These are phyloP conservation scores for Panzeria rudis DNA, from an alignment of 2,888 invertebrate genomes.

Conservation along the genomic window DNA sequence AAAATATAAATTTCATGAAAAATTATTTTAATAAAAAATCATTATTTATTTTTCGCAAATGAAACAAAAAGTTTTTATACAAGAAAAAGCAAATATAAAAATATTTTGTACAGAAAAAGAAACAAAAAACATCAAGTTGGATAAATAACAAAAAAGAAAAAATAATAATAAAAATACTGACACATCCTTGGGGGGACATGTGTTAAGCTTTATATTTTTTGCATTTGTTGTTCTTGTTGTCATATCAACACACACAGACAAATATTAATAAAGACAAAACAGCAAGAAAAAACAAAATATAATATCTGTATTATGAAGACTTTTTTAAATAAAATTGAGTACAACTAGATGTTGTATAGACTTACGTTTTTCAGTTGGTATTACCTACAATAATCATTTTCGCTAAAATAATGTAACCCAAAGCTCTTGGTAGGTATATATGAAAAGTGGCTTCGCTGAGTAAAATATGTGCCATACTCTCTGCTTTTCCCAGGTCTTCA, in stretches of 20 bases:
- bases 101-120: not conserved
- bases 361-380: no score
- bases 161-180: constrained; percentile 38
- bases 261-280: constrained; percentile 29
- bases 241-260: constrained; percentile 39
- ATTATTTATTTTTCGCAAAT: constrained; percentile 6
- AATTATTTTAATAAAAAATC: not conserved
- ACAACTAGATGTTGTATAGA: not conserved
- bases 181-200: constrained; percentile 65
- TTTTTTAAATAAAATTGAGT: not conserved
- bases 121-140: not conserved
- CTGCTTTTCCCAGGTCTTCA: no score
- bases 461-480: no score
- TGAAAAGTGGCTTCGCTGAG: no score
- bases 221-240: constrained; percentile 24
- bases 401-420: no score
- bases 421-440: no score
- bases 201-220: constrained; percentile 48
- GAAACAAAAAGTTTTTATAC: constrained; percentile 18
- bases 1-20: not conserved
- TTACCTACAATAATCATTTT: no score
- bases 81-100: no score
- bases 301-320: constrained; percentile 6
- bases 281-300: constrained; percentile 10
- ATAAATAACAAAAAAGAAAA: constrained; percentile 19